Percentiles rank a stretch among this genome's conserved stretches.
These are phyloP conservation scores for Dorcus hopei DNA, from an alignment of 2,888 invertebrate genomes.

Conservation along the genomic window DNA sequence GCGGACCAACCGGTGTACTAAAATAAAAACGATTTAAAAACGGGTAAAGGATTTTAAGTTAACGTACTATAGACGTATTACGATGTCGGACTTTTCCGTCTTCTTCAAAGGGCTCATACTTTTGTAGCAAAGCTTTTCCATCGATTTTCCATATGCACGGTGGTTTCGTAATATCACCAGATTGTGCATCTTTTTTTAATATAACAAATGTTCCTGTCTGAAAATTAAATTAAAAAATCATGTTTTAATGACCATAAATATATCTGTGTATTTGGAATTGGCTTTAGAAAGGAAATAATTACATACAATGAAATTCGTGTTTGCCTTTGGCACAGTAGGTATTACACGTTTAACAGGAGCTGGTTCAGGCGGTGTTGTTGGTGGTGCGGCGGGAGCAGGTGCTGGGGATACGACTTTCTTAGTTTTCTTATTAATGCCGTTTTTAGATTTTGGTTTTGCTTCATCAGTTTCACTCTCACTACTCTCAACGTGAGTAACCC, in stretches of 20 bases:
- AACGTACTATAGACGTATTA: slow-evolving; percentile 47
- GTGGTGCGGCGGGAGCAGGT: not conserved
- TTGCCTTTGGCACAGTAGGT: not conserved
- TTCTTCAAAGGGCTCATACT: slow-evolving; percentile 48
- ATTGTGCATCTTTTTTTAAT: slow-evolving; percentile 45
- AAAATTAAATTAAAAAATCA: slow-evolving; percentile 26
- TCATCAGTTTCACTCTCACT: slow-evolving; percentile 30
- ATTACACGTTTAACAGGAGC: not conserved
- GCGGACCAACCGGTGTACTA: slow-evolving; percentile 50
- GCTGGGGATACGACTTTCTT: slow-evolving; percentile 4
- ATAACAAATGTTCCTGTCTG: slow-evolving; percentile 48
- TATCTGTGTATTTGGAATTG: not conserved
- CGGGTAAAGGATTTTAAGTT: not conserved
- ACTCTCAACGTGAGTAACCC: slow-evolving; percentile 30
- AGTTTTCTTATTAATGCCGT: slow-evolving; percentile 30
- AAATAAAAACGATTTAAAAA: slow-evolving; percentile 10
- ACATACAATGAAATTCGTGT: slow-evolving; percentile 1
- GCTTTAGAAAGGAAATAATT: not conserved
- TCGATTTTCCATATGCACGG: slow-evolving; percentile 49
- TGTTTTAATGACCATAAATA: no score
- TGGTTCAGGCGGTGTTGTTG: not conserved
- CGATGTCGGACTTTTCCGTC: slow-evolving; percentile 43
- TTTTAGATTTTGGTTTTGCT: slow-evolving; percentile 19
- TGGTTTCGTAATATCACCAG: slow-evolving; percentile 41
- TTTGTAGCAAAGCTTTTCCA: slow-evolving; percentile 51